Base-by-base conservation (phyloP, 2,113 vertebrate genomes). In the Henicopernis longicauda region DNA sequence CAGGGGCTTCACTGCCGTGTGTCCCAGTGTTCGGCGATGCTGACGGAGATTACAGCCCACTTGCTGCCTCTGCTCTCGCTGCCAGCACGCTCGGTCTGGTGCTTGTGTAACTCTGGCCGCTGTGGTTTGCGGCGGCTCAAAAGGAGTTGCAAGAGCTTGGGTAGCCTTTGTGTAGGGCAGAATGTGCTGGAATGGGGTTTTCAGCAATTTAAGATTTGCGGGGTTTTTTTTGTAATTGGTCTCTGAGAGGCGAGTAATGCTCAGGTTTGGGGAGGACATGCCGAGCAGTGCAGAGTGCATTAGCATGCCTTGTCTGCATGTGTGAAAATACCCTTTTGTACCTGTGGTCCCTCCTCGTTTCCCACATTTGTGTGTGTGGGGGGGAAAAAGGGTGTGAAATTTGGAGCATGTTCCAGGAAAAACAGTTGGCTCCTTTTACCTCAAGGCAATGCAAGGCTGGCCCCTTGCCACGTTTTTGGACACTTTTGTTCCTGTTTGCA, bases 401-500 rank as follows among this genome's bases (percentile, higher is more conserved):
- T 47, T 81, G 93, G 77, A 97, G 74, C 62, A 29, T 23, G 52
- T 97, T 97, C 95, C 96, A 98, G 97, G 97, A 97, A 96, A 97
- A 97, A 65, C 93, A 90, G 91, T 98, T 97, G 96, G 88, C 79
- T 96, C 88, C 23, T 96, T 97, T 97, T 96, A 96, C 97, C 98
- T 97, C 87, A 52, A 96, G 97, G 98, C 95, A 57, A 90, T 13
- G n/a, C 7, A 9, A 78, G 19, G 13, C 19, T 96, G 98, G 98
- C 96, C 95, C 92, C 82, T 93, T 98, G 98, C 98, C 97, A 96
- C 5, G 13, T 47, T 59, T 89, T 89, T 93, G 94, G 97, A 77
- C 92, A 67, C 69, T 93, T 92, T 91, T 36, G 49, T 69, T 97
- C 72, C 27, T 0, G 0, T 90, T 85, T 90, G n/a, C 67, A 36